Evolutionary conservation across 2,797 vertebrate species (phyloP), one percentile per base, ranked within the genome.

Genomic region (Oreochromis grahami): DNA sequence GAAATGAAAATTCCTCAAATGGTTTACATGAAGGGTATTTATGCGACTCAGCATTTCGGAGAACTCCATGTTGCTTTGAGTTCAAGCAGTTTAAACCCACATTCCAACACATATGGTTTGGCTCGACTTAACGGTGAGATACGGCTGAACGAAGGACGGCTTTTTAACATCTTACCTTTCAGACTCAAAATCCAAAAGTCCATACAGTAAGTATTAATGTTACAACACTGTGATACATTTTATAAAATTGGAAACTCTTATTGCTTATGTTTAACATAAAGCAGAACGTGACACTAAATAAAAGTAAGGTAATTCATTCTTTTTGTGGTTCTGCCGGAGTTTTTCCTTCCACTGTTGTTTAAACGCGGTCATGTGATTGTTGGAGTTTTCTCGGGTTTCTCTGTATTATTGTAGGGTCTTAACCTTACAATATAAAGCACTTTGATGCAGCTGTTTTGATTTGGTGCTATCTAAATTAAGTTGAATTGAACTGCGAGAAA

Each of bases 291-390:
- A 41, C 19, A 5, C 15, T 45, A 26, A 1, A 70, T 45, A 26
- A 45, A 45, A 15, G 65, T 43, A 10, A 43, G 13, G 7, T 3
- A 7, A 43, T 17, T 70, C 38, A 26, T 1, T 36, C 58, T 36
- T 34, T 60, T 60, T 60, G 58, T 60, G 17, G 32, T n/a, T 60
- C 58, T 60, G 58, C 17, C 2, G 19, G 29, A 63, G 0, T 7
- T 63, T 63, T 63, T 36, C 17, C 17, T 63, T 36, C 58, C 32
- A 63, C 58, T 63, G 58, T 36, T n/a, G 4, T 36, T 63, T 36
- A 36, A 63, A 63, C 2, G 2, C 0, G 17, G 32, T n/a, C 2
- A 0, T 7, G 19, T 36, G 58, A 7, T 63, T 63, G 32, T 63
- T 63, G 0, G 1, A 10, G 32, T 60, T 60, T 34, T 60, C 32